Evolutionary conservation across 2,113 vertebrate genomes (phyloP), one percentile per base, ranked within the genome.

Genomic region (Leptobrachium leishanense): DNA sequence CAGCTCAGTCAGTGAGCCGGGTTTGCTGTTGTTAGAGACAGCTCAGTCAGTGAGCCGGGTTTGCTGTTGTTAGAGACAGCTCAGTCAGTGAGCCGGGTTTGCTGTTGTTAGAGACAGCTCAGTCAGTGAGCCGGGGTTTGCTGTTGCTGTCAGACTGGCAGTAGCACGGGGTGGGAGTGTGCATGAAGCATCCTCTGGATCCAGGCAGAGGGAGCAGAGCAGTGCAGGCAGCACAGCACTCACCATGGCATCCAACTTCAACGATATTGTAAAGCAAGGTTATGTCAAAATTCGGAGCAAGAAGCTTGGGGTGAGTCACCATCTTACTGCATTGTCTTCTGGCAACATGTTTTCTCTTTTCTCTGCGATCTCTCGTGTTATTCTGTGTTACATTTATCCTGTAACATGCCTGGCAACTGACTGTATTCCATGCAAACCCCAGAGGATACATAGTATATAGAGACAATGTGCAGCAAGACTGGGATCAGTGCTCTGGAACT

Each of bases 191-290:
- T 40, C 66, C 77, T 66, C 62, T 69, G 8, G 46, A 50, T 8
- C 8, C 46, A 5, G 46, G 8, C 4, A 50, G 46, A 42, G 40
- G 6, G 9, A 67, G 3, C 68, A 69, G 43, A 68, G 66, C 66
- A 68, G 12, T 68, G 46, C 20, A 76, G 69, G 78, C 83, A 84
- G 83, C 71, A 82, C 75, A 79, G 20, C 82, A 64, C 85, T 83
- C 81, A 89, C 91, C 89, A 98, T 99, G 97, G 97, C 97, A 91
- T 98, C 96, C 89, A 98, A 98, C 95, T 99, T 99, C 92, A 98
- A 99, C 88, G 97, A 99, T 86, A 98, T 99, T 87, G 96, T 99
- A 85, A 99, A 99, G 89, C 97, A 99, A 89, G 96, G 97, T 89
- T 98, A 99, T 84, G 97, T 99, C 91, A 94, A 95, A 87, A 95